Base-by-base conservation (phyloP, 2,888 invertebrate genomes). In the Uloborus plumipes region DNA sequence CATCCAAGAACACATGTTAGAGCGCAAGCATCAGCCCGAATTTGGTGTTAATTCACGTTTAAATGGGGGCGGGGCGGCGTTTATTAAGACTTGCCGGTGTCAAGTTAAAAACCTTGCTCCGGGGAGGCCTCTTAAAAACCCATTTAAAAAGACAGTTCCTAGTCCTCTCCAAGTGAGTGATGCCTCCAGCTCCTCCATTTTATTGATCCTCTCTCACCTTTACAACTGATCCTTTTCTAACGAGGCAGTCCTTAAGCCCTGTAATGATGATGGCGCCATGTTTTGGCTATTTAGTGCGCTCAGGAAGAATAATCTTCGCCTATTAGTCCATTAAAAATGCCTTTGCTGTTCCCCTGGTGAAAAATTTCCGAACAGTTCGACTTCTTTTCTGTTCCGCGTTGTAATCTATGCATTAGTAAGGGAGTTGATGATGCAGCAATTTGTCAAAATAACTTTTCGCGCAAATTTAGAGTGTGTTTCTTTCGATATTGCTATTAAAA, bases 141-240 rank as follows among this genome's bases (percentile, higher is more conserved):
- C 51, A 81, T 81, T 81, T 81, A 81, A 81, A 74, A 66, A 66
- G 66, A 66, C 64, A 70, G 74, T 80, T 61, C 47, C 14, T 26
- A 64, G 55, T 75, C 50, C 74, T 64, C 74, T 51, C 58, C 1
- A n/a, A 55, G 62, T 74, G 74, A 74, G 51, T 80, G 79, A 80
- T 72, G 78, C 58, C 55, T 47, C 9, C 47, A 39, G 16, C 18
- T 51, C 51, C 55, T 74, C 67, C 50, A 39, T 31, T 50, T 15
- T 64, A 81, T 81, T 58, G 80, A 81, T 81, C 71, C 61, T 20
- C 51, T 78, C 72, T 72, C 78, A 72, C 78, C 72, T 78, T 78
- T 51, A 2, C 20, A 50, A 72, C 20, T 22, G 59, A 65, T 71
- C 66, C 59, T 66, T 59, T 58, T 72, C 65, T 78, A 78, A 71